A percentile compares a stretch with the other conserved stretches of the same genome.
Conservation (phyloP, 2,113 vertebrate genomes). For the Toxostoma redivivum region DNA sequence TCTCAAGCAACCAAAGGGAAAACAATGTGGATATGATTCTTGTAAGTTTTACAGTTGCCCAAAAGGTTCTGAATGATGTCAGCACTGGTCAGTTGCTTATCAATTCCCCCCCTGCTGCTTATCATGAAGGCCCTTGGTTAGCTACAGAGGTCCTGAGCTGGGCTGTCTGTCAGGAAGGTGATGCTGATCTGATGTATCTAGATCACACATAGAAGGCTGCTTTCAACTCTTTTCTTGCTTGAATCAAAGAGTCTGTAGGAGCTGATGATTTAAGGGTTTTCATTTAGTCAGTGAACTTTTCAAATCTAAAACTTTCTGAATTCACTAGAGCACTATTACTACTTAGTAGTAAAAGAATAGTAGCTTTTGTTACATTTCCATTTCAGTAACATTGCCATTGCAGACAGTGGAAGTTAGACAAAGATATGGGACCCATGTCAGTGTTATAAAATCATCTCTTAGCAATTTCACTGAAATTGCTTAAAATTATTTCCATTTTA, state of each 20-base stretch:
- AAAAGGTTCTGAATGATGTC: background rate
- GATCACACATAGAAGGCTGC: background rate
- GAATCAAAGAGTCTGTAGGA: background rate
- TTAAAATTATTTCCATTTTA: conserved; percentile 1
- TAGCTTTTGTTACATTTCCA: background rate
- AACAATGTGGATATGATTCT: background rate
- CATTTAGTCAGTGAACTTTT: background rate
- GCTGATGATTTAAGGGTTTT: background rate
- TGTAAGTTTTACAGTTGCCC: background rate
- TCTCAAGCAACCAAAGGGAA: background rate
- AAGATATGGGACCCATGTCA: background rate
- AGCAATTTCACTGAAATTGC: background rate
- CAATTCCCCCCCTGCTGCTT: background rate
- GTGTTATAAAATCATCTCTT: background rate
- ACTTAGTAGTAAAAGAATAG: background rate
- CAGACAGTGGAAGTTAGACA: background rate
- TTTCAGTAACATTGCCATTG: background rate
- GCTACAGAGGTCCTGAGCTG: background rate
- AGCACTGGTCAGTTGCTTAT: background rate
- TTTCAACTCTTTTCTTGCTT: background rate
- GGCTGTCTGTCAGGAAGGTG: background rate
- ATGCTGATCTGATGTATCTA: background rate
- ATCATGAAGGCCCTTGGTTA: background rate
- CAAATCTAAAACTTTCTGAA: background rate
- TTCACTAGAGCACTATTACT: background rate